Evolutionary conservation across 2,113 vertebrate genomes (phyloP).

Genomic region (Hydropotes inermis): DNA sequence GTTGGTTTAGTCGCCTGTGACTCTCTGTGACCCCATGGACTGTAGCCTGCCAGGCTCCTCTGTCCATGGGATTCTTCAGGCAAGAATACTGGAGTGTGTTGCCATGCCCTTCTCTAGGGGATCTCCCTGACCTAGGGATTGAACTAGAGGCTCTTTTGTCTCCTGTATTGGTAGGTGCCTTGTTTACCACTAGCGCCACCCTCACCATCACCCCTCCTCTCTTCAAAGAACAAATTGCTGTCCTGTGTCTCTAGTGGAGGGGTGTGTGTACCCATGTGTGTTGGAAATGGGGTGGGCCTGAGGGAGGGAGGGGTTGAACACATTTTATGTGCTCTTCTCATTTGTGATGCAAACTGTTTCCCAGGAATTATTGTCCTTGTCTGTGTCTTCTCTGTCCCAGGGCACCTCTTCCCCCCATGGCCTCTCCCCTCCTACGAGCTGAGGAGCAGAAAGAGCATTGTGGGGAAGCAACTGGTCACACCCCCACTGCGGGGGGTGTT

Average conservation of each 20-base stretch:
- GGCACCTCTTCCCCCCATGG: neutral
- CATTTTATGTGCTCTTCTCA: neutral
- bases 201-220: neutral
- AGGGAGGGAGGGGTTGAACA: neutral
- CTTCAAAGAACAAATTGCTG: neutral
- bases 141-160: neutral
- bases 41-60: neutral
- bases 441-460: neutral
- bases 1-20: neutral
- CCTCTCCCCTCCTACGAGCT: neutral
- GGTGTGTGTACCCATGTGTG: neutral
- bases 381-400: neutral
- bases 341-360: neutral
- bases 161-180: neutral
- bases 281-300: neutral
- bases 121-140: neutral
- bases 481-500: neutral
- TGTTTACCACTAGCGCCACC: neutral
- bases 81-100: neutral
- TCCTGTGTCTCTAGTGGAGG: neutral
- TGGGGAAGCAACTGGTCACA: neutral
- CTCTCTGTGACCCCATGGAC: neutral
- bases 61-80: neutral
- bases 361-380: neutral
- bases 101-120: neutral